Base-by-base conservation (phyloP, 2,113 vertebrate genomes). In the Laterallus jamaicensis region DNA sequence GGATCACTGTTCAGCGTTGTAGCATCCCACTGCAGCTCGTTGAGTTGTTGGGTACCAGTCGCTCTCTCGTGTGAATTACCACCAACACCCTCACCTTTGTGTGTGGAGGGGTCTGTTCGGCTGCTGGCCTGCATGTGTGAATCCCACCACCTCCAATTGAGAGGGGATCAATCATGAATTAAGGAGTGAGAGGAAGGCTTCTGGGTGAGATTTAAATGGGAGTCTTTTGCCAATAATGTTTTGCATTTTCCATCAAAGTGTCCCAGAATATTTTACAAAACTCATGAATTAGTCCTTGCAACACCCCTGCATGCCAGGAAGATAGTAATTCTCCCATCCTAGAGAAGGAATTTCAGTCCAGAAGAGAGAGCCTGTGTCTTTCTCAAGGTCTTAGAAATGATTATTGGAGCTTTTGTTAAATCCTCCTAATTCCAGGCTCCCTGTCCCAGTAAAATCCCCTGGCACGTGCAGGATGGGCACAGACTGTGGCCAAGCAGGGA, bases 81-180 rank as follows among this genome's bases (percentile, higher is more conserved):
- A 14, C 44, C 0, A 1, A 60, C 2, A 40, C 29, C 12, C 19
- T 8, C 2, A 4, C n/a, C 69, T 85, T 63, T 64, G 58, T 37
- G 35, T 64, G 44, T 47, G 44, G 15, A 9, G 69, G 63, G 56
- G 58, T 92, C 82, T 74, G 75, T 74, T 71, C 16, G 0, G 0
- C 93, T 89, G 77, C 78, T 86, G 90, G 77, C 86, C 58, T 24
- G 42, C 28, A 18, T 31, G 2, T 37, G 56, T 37, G 83, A 93
- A 88, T 86, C 85, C 83, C 56, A 89, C 93, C 95, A 75, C 31
- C 63, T 63, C 82, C 91, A 82, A 88, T 81, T 82, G 87, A 82
- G 15, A 25, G 39, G 47, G 74, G 79, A 92, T 95, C 80, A 80
- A 47, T 89, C 67, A 42, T 64, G 71, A 80, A 85, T 87, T 82